Percentiles rank a stretch among this genome's conserved stretches.
These are phyloP conservation scores for Threskiornis aethiopicus DNA, from an alignment of 2,797 vertebrate genomes.

Conservation along the genomic window DNA sequence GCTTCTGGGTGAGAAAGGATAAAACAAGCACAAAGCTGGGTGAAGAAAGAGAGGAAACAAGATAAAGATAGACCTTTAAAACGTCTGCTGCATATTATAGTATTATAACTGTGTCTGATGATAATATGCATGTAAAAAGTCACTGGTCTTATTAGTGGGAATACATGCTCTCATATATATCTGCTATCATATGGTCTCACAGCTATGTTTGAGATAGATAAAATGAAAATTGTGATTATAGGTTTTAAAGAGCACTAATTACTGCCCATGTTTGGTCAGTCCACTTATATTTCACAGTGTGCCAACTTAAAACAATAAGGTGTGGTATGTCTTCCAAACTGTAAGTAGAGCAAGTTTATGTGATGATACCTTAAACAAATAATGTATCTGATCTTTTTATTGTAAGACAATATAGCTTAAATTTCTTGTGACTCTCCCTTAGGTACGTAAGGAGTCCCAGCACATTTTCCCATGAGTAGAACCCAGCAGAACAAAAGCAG, in stretches of 20 bases:
- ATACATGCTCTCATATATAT: not conserved
- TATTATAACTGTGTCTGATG: not conserved
- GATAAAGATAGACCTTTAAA: not conserved
- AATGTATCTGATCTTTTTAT: not conserved
- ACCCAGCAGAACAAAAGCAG: not conserved
- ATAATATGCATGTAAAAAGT: not conserved
- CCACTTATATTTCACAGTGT: not conserved
- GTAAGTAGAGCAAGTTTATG: not conserved
- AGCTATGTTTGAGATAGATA: not conserved
- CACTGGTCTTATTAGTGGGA: not conserved
- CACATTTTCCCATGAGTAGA: not conserved
- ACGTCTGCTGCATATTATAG: not conserved
- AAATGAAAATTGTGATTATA: not conserved
- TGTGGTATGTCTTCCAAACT: not conserved
- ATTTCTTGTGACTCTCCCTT: not conserved
- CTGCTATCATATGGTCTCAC: not conserved
- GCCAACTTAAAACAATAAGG: not conserved
- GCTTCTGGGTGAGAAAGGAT: not conserved
- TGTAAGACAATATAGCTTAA: not conserved
- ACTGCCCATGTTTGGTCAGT: not conserved
- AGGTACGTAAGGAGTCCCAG: not conserved
- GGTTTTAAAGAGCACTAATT: not conserved
- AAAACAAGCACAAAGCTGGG: not conserved
- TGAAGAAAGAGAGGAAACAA: not conserved
- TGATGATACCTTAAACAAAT: not conserved